A percentile compares a stretch with the other conserved stretches of the same genome.
These are phyloP conservation scores for Alexandromys fortis DNA, from an alignment of 2,113 vertebrate genomes.

Conservation along the genomic window DNA sequence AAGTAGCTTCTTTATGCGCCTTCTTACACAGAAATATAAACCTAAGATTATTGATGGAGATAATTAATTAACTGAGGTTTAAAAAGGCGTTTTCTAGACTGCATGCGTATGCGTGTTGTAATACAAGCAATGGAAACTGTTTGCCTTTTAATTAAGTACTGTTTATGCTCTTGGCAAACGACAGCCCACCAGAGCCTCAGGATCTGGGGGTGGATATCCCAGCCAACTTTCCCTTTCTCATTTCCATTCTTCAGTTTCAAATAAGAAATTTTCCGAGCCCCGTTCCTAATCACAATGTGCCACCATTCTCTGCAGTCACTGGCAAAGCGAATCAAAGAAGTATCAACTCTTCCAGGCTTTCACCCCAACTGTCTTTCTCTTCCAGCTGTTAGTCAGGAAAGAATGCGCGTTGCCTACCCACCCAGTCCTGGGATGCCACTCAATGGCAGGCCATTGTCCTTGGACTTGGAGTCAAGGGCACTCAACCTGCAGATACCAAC, in stretches of 20 bases:
- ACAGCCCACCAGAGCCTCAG: neutral
- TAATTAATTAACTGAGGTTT: neutral
- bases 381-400: constrained; percentile 33
- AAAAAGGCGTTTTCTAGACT: neutral
- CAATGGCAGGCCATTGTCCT: constrained; percentile 33
- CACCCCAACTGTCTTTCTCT: constrained; percentile 33
- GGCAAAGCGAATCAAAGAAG: constrained; percentile 64
- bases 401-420: constrained; percentile 18
- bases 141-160: neutral
- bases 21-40: neutral
- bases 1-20: neutral
- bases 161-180: neutral
- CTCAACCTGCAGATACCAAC: constrained; percentile 50
- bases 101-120: neutral
- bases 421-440: neutral
- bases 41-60: neutral
- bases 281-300: constrained; percentile 14
- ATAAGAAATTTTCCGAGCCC: constrained; percentile 44
- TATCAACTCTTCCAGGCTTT: constrained; percentile 26
- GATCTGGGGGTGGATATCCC: neutral
- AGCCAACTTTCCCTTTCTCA: constrained; percentile 14
- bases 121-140: neutral
- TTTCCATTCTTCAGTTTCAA: constrained; percentile 49
- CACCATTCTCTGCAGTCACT: constrained; percentile 35
- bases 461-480: constrained; percentile 50